Base-by-base conservation (phyloP, 2,113 vertebrate species). In the Opisthocomus hoazin region DNA sequence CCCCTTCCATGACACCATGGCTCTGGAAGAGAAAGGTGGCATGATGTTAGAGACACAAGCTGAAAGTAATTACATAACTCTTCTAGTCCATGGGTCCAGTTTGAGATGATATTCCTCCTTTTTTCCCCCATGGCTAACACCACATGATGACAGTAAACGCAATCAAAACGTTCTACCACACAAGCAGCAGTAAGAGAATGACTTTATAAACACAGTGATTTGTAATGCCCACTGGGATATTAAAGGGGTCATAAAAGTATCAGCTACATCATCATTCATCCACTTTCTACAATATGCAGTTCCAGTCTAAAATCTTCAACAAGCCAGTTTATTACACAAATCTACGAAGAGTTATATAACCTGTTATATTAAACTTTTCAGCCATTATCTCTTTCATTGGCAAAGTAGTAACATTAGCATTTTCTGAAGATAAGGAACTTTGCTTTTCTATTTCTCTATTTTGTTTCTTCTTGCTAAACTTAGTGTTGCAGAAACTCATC, bases 1-100 rank as follows among this genome's bases (percentile, higher is more conserved):
- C 51, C 99, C 99, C 84, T 98, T 98, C 98, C 98, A 97, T 76
- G 99, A 99, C 97, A 99, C 96, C 98, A 98, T 98, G 95, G 98
- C 98, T 99, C 97, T 98, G 99, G 98, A 98, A 87, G 48, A 98
- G 61, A 98, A 57, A 54, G 70, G 64, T 37, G 12, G 54, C 43
- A 53, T 71, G 46, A 70, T 2, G 10, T 95, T 71, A 95, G 50
- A 73, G 51, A 77, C 46, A 78, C 5, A 83, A 80, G 65, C 20
- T 64, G 32, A 24, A 80, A 83, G 48, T 17, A 68, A 45, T 77
- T 39, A 69, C 1, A 1, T 23, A 83, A 90, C 10, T 71, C 32
- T 70, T 54, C 51, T 84, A 53, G 16, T 18, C 26, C 0, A 0
- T 6, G 54, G 36, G 56, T 53, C 27, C 1, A 2, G 15, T 23